phyloP scores from a whole-genome alignment of 2,888 invertebrate genomes.

The Caenorhabditis sp. region DNA sequence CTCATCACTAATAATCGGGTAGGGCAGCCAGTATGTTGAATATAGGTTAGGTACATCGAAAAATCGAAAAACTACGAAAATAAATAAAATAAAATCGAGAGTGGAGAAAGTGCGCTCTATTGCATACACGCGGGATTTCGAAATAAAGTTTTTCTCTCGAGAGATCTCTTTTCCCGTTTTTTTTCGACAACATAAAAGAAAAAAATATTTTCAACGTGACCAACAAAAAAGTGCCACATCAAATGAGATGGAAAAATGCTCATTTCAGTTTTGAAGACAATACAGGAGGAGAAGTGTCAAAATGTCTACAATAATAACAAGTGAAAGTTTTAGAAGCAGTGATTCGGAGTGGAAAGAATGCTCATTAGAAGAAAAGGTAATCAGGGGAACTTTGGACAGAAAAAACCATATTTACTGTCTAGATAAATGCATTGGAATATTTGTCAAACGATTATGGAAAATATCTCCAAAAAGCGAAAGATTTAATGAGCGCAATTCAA shows the following conservation, averaged over 20 bases:
- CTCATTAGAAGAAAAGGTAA: not conserved
- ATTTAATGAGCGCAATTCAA: not conserved
- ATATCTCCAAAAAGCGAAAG: not conserved
- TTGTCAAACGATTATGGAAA: not conserved
- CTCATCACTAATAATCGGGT: slow-evolving; percentile 3
- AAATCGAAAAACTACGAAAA: too few relatives aligned
- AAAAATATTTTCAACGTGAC: too few relatives aligned
- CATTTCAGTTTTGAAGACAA: not conserved
- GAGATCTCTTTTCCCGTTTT: too few relatives aligned
- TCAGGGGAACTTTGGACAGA: too few relatives aligned
- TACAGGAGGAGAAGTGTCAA: not conserved
- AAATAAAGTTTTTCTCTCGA: not conserved
- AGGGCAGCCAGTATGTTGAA: slow-evolving; percentile 5
- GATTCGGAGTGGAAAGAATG: not conserved
- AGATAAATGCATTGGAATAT: not conserved
- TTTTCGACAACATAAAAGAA: too few relatives aligned
- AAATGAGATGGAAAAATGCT: not conserved
- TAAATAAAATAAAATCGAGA: not conserved
- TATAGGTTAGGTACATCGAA: slow-evolving; percentile 5
- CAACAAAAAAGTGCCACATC: too few relatives aligned
- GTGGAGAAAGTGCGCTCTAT: not conserved
- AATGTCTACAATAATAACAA: not conserved
- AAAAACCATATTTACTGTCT: not conserved
- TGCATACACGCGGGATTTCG: not conserved
- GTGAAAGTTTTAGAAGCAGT: not conserved